These are phyloP conservation scores for Platyrinchus mystaceus DNA, from an alignment of 2,797 vertebrate species.

Conservation along the genomic window DNA sequence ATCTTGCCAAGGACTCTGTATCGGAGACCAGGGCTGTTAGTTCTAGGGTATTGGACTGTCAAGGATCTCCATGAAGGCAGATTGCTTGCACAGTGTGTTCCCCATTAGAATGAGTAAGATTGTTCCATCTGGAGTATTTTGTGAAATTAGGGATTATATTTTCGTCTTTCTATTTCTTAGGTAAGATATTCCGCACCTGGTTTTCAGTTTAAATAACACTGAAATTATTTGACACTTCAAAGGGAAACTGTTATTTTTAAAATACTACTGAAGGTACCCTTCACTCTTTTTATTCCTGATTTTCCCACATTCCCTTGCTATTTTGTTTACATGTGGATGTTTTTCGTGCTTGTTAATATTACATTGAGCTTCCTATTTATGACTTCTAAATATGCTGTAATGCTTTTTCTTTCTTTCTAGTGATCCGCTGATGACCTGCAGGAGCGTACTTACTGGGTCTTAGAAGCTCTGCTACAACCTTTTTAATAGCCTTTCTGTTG, in stretches of 20 bases:
- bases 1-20: not conserved
- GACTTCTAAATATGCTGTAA: not conserved
- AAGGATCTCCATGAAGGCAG: not conserved
- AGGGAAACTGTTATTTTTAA: not conserved
- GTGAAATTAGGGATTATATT: not conserved
- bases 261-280: not conserved
- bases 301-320: not conserved
- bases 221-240: not conserved
- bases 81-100: not conserved
- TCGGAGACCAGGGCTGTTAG: not conserved
- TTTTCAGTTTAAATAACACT: not conserved
- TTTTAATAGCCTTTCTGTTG: not conserved
- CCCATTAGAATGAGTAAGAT: not conserved
- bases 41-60: not conserved
- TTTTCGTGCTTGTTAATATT: not conserved
- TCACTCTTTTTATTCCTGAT: not conserved
- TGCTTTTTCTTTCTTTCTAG: not conserved
- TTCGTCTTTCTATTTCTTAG: not conserved
- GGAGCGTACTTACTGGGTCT: not conserved
- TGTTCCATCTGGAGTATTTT: not conserved
- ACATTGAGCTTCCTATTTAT: not conserved
- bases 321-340: not conserved
- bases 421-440: not conserved
- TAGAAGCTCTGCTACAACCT: not conserved
- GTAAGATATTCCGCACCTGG: not conserved